Evolutionary conservation across 2,797 vertebrate genomes (phyloP).

Genomic region (Acanthurus tractus): DNA sequence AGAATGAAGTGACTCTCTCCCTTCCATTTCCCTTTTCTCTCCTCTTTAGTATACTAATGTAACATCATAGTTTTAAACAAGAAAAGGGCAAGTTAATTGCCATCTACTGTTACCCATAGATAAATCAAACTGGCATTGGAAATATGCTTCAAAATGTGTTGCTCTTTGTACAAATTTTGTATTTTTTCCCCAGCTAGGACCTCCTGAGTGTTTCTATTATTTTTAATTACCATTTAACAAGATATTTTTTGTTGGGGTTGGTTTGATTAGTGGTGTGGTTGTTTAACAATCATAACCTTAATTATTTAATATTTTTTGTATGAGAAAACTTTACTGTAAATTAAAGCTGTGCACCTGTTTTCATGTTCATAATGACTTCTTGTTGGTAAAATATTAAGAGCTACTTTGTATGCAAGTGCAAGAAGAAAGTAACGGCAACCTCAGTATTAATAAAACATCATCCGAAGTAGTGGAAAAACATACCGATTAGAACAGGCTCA

Average conservation of each 20-base stretch:
- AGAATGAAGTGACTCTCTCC: background rate
- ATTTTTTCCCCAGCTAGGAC: no score
- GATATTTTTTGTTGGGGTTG: background rate
- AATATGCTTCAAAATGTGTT: background rate
- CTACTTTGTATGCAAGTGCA: background rate
- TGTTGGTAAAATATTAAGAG: background rate
- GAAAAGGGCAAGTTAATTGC: background rate
- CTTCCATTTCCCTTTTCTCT: background rate
- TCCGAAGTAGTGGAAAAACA: conserved; percentile 9
- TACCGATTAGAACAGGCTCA: conserved; percentile 20
- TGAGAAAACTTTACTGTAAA: background rate
- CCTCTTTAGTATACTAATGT: background rate
- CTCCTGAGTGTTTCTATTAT: no score
- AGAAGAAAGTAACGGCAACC: background rate
- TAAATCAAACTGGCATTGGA: background rate
- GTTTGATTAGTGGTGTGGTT: background rate
- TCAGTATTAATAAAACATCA: conserved; percentile 14
- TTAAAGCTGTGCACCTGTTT: background rate
- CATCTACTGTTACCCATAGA: background rate
- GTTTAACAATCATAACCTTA: background rate
- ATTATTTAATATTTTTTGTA: background rate
- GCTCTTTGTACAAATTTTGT: background rate
- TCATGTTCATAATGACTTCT: conserved; percentile 7
- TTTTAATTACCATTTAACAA: background rate
- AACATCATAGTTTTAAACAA: background rate